Evolutionary conservation across 2,113 vertebrate genomes (phyloP).

Genomic region (Chaenogobius annularis): DNA sequence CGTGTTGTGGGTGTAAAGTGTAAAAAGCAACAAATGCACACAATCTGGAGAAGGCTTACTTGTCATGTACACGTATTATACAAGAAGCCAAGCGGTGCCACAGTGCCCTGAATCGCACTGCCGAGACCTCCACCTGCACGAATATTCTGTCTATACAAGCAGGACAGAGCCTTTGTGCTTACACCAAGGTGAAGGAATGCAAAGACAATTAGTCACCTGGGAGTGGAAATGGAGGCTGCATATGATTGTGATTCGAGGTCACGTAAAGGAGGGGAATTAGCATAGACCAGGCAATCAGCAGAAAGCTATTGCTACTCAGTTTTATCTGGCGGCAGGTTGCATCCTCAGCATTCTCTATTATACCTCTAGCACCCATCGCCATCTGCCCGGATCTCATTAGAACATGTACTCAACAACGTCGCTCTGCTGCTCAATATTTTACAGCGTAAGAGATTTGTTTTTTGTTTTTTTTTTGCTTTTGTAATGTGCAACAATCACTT

Average conservation of each 20-base stretch:
- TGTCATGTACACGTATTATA: not conserved
- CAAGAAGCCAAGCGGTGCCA: not conserved
- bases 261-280: conserved; percentile 24
- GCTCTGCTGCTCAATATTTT: conserved; percentile 22
- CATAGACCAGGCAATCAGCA: conserved; percentile 34
- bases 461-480: not conserved
- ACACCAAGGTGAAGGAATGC: not conserved
- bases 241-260: conserved; percentile 43
- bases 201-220: conserved; percentile 28
- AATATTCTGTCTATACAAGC: not conserved
- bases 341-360: conserved; percentile 6
- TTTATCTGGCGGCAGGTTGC: conserved; percentile 4
- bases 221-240: conserved; percentile 21
- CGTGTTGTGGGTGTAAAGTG: not conserved
- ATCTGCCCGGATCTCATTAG: conserved; percentile 23
- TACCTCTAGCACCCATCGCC: not conserved
- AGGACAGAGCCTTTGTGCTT: conserved; percentile 13
- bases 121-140: conserved; percentile 9
- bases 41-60: not conserved
- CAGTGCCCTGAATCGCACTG: not conserved
- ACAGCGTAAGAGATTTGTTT: conserved; percentile 4
- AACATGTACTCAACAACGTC: not conserved
- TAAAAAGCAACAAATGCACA: not conserved
- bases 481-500: not conserved
- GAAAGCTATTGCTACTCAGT: conserved; percentile 22